phyloP scores from a whole-genome alignment of 2,113 vertebrate genomes.

The Barbus barbus region DNA sequence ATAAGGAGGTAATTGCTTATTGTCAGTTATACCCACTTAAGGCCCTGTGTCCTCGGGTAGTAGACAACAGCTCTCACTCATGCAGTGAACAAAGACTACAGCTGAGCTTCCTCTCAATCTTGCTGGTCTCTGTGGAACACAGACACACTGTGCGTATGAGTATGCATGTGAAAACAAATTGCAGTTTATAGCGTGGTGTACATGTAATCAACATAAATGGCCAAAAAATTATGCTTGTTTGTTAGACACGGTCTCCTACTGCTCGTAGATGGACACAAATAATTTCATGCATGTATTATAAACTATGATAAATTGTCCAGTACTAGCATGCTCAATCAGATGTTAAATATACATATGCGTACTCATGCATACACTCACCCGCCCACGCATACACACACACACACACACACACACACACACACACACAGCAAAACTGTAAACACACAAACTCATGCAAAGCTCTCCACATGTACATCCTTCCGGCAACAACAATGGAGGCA shows the following conservation, averaged over 20 bases:
- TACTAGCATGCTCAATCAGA: slow-evolving; percentile 34
- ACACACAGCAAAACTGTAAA: slow-evolving; percentile 48
- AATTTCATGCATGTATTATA: slow-evolving; percentile 6
- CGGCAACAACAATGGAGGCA: slow-evolving; percentile 67
- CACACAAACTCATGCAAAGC: slow-evolving; percentile 43
- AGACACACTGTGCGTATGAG: slow-evolving; percentile 30
- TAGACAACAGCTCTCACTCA: slow-evolving; percentile 53
- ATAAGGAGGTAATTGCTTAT: slow-evolving; percentile 71
- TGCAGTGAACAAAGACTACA: slow-evolving; percentile 55
- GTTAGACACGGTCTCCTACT: not conserved
- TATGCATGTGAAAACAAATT: slow-evolving; percentile 25
- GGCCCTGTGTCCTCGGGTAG: slow-evolving; percentile 57
- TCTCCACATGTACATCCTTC: slow-evolving; percentile 55
- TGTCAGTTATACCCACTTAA: slow-evolving; percentile 64
- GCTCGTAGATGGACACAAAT: not conserved
- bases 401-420: slow-evolving; percentile 39
- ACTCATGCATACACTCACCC: slow-evolving; percentile 4
- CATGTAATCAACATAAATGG: slow-evolving; percentile 26
- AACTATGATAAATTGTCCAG: slow-evolving; percentile 28
- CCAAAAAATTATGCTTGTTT: slow-evolving; percentile 21
- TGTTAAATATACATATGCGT: slow-evolving; percentile 22
- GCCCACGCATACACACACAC: slow-evolving; percentile 4
- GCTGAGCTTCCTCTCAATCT: slow-evolving; percentile 45
- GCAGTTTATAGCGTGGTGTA: not conserved
- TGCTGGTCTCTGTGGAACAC: slow-evolving; percentile 45